Percentiles rank a stretch among this genome's conserved stretches.
Conservation (phyloP, 2,113 vertebrate species). For the Zingel zingel region DNA sequence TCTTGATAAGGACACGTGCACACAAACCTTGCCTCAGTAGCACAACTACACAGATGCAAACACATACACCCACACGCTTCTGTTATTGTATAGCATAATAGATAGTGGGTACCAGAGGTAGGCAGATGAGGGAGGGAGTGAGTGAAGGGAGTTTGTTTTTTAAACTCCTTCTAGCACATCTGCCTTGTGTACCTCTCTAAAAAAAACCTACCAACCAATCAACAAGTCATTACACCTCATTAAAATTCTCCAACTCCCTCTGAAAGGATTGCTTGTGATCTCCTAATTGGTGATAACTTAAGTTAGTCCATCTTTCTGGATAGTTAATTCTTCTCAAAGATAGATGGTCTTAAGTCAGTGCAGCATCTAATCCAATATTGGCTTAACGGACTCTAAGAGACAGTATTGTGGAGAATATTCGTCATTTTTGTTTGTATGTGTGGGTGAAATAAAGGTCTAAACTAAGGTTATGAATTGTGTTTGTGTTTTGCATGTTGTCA, state of each 20-base stretch:
- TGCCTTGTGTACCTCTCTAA: slow-evolving; percentile 50
- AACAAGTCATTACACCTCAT: slow-evolving; percentile 70
- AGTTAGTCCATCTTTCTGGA: slow-evolving; percentile 74
- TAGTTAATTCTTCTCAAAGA: slow-evolving; percentile 78
- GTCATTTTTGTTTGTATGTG: slow-evolving; percentile 9
- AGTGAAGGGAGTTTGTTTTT: slow-evolving; percentile 42
- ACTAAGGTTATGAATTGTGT: slow-evolving; percentile 12
- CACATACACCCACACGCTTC: not conserved
- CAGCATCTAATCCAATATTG: slow-evolving; percentile 62
- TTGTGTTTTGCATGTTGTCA: not conserved
- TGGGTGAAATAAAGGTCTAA: slow-evolving; percentile 6
- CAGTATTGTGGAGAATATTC: slow-evolving; percentile 42
- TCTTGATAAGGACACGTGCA: slow-evolving; percentile 48
- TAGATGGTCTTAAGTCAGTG: slow-evolving; percentile 48
- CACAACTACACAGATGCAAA: not conserved
- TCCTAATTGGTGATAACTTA: slow-evolving; percentile 79
- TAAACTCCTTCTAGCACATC: slow-evolving; percentile 43
- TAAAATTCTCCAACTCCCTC: slow-evolving; percentile 60
- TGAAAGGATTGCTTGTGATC: slow-evolving; percentile 64
- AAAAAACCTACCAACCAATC: slow-evolving; percentile 58
- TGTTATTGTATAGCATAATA: slow-evolving; percentile 22
- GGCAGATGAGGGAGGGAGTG: slow-evolving; percentile 2
- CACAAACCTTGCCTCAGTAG: slow-evolving; percentile 17
- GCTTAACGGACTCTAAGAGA: slow-evolving; percentile 60
- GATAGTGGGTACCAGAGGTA: not conserved